Base-by-base conservation (phyloP, 2,797 vertebrate species). In the Varecia variegata region DNA sequence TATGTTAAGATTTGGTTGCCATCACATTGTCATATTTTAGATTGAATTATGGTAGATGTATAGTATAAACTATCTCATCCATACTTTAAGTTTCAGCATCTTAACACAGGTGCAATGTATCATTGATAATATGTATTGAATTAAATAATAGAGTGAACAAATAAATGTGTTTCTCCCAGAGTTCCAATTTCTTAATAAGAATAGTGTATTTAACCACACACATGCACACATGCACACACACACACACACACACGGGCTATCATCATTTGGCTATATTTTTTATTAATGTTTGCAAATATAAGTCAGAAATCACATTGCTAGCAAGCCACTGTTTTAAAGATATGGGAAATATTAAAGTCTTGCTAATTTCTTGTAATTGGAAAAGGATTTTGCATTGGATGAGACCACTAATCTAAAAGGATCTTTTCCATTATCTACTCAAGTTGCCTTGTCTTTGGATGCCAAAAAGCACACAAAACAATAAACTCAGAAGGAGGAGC, bases 1-100 rank as follows among this genome's bases (percentile, higher is more conserved):
- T 96, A 58, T 92, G 93, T 94, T 91, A 95, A 94, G 30, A 58
- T 58, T 91, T 80, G 5, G 56, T 76, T 94, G n/a, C 80, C 70
- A 81, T 56, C 25, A 96, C 4, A 89, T 1, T 65, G 23, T 62
- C 15, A 67, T 76, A 91, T 81, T 94, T 93, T 94, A 95, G 32
- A 80, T 74, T 80, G 87, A 73, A 83, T 81, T 82, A 43, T 93
- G 18, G 10, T 25, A 58, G n/a, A 56, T 54, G 9, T 25, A 60
- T 45, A 5, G 32, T 60, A 47, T 68, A 79, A 91, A 85, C 30
- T 45, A 68, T 32, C 47, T 43, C 77, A 79, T 45, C 27, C 12
- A 80, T 71, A 67, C 18, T 87, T 20, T 70, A 80, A 45, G 4
- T 58, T 96, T 84, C 73, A 93, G 2, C 3, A 73, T 74, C 20